Base-by-base conservation (phyloP, 2,113 vertebrate genomes). In the Lampris incognitus region DNA sequence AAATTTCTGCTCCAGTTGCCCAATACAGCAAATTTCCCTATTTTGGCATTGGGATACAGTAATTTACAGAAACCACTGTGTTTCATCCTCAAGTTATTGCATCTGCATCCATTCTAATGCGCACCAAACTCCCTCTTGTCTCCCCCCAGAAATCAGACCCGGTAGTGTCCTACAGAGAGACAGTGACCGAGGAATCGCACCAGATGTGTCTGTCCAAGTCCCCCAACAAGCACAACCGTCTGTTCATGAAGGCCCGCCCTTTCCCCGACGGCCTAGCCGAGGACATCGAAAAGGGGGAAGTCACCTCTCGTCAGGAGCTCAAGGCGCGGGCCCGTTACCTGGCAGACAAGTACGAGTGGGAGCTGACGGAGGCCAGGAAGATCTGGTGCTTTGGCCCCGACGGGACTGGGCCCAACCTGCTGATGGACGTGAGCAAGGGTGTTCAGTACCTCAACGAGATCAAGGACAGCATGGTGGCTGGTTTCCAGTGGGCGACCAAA, bases 381-480 rank as follows among this genome's bases (percentile, higher is more conserved):
- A 98, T 99, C 91, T 98, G 97, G 97, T 98, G 97, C 93, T 99
- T 99, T 0, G 97, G 97, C 41, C 97, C 97, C 0, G 97, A 99
- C 0, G 97, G 97, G 81, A 97, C 91, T 0, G 97, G 97, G 1
- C 96, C 97, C 89, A 99, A 99, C 88, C 85, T 99, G 72, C 92
- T 99, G 60, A 95, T 97, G 0, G 97, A 99, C n/a, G 93, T 99
- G 88, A 99, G 97, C 76, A 99, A 99, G 89, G 97, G 97, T 0
- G 97, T 99, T 82, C 97, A 98, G 89, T 98, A 99, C 92, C 96
- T 99, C 63, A 98, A 97, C 0, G 97, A 99, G 92, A 98, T 98
- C 91, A 99, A 98, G 95, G 98, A 99, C 92, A 99, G 97, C 0
- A 97, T 99, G 65, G 97, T 98, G 80, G 98, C 98, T 0, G 97